A percentile compares a stretch with the other conserved stretches of the same genome.
phyloP scores from a whole-genome alignment of 2,888 invertebrate genomes.

The Odontocolon sp. region DNA sequence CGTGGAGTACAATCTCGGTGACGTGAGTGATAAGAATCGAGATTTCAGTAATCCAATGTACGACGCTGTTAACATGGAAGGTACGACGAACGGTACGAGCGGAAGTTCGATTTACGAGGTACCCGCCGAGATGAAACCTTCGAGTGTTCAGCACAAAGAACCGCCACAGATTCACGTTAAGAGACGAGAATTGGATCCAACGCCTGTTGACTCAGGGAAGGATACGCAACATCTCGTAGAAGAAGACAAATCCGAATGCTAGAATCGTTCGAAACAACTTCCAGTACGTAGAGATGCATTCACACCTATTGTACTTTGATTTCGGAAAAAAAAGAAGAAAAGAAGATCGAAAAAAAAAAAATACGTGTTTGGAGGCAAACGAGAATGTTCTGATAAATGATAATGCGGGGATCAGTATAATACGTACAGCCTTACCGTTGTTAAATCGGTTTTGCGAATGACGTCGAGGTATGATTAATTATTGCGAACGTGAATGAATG shows the following conservation, averaged over 20 bases:
- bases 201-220: constrained; percentile 91
- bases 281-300: constrained; percentile 60
- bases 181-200: constrained; percentile 91
- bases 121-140: constrained; percentile 90
- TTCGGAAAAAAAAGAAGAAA: constrained; percentile 49
- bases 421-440: neutral
- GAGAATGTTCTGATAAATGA: constrained; percentile 3
- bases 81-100: constrained; percentile 84
- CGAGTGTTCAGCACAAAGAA: constrained; percentile 90
- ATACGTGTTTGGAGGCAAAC: constrained; percentile 18
- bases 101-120: constrained; percentile 90
- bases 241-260: constrained; percentile 88
- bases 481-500: constrained; percentile 31
- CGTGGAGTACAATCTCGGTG: constrained; percentile 90
- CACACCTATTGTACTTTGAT: constrained; percentile 68
- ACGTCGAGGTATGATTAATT: constrained; percentile 1
- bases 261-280: constrained; percentile 58
- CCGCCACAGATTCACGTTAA: constrained; percentile 88
- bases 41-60: constrained; percentile 99
- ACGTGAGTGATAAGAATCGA: constrained; percentile 89
- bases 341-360: neutral
- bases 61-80: constrained; percentile 90
- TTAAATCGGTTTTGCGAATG: neutral
- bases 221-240: constrained; percentile 95
- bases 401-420: constrained; percentile 15